phyloP scores from a whole-genome alignment of 64 coral and sea anemone genomes.

The Pocillopora damicornis region DNA sequence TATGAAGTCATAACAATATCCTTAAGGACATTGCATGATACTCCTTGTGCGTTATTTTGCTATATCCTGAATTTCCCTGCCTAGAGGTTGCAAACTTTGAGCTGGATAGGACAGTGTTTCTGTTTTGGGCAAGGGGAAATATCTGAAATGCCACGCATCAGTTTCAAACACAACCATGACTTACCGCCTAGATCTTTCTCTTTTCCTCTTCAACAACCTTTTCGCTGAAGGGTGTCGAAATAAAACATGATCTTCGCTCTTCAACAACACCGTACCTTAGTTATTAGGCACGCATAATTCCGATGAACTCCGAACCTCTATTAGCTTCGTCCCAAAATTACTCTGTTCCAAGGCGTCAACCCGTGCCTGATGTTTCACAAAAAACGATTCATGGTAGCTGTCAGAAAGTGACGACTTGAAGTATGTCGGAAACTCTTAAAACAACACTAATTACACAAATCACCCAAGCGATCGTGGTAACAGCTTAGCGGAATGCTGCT shows the following conservation, averaged over 20 bases:
- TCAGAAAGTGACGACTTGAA: conserved; percentile 27
- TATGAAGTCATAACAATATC: not conserved
- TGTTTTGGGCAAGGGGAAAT: not conserved
- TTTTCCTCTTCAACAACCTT: not conserved
- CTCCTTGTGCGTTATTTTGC: not conserved
- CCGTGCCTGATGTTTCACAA: conserved; percentile 11
- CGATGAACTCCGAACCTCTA: not conserved
- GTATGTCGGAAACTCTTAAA: not conserved
- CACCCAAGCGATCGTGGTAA: not conserved
- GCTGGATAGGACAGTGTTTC: no score
- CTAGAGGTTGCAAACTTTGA: no score
- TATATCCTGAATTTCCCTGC: no score
- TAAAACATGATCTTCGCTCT: not conserved
- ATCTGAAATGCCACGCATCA: not conserved
- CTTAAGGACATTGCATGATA: not conserved
- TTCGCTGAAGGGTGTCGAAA: not conserved
- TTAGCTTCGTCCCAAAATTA: not conserved
- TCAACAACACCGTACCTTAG: not conserved
- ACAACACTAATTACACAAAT: conserved; percentile 11
- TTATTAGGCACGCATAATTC: not conserved
- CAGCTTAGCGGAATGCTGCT: not conserved
- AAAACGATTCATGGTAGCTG: conserved; percentile 18
- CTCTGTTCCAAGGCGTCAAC: not conserved
- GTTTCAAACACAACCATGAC: not conserved
- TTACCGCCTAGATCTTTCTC: conserved; percentile 7